Evolutionary conservation across 2,797 vertebrate species (phyloP).

Genomic region (Sebastes matsubarae): DNA sequence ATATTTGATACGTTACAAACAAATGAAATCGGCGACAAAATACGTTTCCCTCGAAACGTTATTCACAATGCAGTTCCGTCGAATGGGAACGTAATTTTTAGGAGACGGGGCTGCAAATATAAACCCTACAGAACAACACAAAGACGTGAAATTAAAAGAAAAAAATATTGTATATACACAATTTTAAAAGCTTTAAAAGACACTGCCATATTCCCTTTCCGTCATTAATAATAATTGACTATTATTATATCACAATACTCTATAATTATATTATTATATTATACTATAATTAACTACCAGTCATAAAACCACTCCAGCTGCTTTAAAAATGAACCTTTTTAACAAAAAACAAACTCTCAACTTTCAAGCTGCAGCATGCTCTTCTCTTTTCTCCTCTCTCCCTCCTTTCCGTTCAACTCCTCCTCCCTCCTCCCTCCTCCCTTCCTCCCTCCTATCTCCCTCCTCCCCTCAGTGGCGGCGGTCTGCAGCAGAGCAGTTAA

Average conservation of each 20-base stretch:
- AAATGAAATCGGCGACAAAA: too few species aligned
- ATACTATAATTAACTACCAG: not conserved
- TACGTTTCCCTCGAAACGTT: too few species aligned
- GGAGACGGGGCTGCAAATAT: too few species aligned
- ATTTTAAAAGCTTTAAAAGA: not conserved
- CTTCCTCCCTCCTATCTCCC: not conserved
- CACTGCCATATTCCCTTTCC: not conserved
- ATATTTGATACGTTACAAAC: too few species aligned
- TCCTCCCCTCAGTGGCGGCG: constrained; percentile 39
- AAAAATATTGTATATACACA: too few species aligned
- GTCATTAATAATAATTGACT: not conserved
- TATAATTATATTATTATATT: too few species aligned
- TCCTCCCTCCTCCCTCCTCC: not conserved
- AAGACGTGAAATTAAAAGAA: too few species aligned
- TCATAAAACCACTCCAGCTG: not conserved
- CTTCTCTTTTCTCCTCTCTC: not conserved
- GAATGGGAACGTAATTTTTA: too few species aligned
- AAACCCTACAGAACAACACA: too few species aligned
- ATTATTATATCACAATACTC: too few species aligned
- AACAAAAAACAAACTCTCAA: not conserved
- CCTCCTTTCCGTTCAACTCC: not conserved
- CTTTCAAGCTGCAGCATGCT: not conserved
- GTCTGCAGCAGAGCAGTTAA: constrained; percentile 94
- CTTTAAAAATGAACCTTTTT: not conserved
- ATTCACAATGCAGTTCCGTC: too few species aligned